phyloP scores from a whole-genome alignment of 2,888 invertebrate genomes.

The Rotaria socialis region DNA sequence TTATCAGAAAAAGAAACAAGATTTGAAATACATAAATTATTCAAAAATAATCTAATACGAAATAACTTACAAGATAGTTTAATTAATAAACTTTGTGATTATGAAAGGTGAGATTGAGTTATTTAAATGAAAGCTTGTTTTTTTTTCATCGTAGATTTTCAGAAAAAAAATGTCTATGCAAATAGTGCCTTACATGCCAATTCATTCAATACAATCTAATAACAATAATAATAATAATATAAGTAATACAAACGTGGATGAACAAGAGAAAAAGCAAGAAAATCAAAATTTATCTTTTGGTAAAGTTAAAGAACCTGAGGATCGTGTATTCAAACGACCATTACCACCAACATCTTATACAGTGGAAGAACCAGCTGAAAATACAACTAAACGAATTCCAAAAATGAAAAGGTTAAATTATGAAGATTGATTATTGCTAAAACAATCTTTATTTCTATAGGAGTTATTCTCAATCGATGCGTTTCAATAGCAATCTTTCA shows the following conservation, averaged over 20 bases:
- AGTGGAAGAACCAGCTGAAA: constrained; percentile 15
- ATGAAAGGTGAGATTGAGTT: background rate
- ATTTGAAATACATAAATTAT: background rate
- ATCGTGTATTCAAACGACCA: constrained; percentile 30
- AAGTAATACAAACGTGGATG: background rate
- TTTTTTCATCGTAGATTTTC: background rate
- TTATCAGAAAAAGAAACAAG: background rate
- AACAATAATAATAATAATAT: background rate
- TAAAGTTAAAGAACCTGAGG: background rate
- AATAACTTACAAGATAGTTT: background rate
- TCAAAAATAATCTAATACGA: background rate
- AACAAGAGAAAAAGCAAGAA: background rate
- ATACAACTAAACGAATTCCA: background rate
- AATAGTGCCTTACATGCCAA: background rate
- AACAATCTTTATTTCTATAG: background rate
- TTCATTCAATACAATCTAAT: background rate
- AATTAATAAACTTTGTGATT: background rate
- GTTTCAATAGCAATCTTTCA: background rate
- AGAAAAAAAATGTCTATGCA: constrained; percentile 27
- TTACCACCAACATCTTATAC: background rate
- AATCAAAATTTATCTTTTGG: background rate
- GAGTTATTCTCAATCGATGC: background rate
- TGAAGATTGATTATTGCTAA: background rate
- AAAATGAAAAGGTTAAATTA: constrained; percentile 1
- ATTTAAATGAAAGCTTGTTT: background rate